Evolutionary conservation across 2,797 vertebrate species (phyloP).

Genomic region (Coendou prehensilis): DNA sequence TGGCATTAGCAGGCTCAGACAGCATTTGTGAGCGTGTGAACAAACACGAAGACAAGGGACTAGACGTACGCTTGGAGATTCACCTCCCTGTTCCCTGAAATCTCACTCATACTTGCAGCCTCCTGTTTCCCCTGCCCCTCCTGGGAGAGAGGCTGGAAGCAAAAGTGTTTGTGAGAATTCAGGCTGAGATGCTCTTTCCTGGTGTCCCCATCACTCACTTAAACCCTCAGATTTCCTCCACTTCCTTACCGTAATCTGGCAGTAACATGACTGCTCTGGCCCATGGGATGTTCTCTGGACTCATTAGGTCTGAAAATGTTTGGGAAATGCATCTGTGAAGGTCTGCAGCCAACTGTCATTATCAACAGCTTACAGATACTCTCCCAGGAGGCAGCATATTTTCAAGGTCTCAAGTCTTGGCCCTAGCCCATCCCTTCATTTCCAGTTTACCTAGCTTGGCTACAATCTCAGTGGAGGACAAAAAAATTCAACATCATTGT

Average conservation of each 20-base stretch:
- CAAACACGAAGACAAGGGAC: not conserved
- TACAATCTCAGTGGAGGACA: not conserved
- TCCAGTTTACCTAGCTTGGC: constrained; percentile 34
- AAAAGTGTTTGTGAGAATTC: constrained; percentile 54
- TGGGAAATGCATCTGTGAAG: constrained; percentile 72
- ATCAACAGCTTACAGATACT: constrained; percentile 11
- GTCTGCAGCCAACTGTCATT: constrained; percentile 55
- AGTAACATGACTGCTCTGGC: constrained; percentile 10
- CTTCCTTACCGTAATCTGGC: constrained; percentile 53
- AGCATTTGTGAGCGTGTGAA: fast-evolving
- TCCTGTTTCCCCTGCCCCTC: not conserved
- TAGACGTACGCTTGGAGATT: not conserved
- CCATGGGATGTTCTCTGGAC: constrained; percentile 26
- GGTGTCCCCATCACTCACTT: not conserved
- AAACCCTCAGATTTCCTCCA: not conserved
- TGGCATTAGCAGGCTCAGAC: not conserved
- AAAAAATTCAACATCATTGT: not conserved
- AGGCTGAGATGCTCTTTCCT: not conserved
- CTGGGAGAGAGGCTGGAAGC: constrained; percentile 17
- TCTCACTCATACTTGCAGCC: not conserved
- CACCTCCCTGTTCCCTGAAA: not conserved
- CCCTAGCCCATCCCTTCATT: not conserved
- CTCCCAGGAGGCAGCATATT: constrained; percentile 52
- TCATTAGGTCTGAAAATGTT: constrained; percentile 70
- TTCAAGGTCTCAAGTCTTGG: constrained; percentile 59